Base-by-base conservation (phyloP, 2,113 vertebrate genomes). In the Chamaetylas fuelleborni region DNA sequence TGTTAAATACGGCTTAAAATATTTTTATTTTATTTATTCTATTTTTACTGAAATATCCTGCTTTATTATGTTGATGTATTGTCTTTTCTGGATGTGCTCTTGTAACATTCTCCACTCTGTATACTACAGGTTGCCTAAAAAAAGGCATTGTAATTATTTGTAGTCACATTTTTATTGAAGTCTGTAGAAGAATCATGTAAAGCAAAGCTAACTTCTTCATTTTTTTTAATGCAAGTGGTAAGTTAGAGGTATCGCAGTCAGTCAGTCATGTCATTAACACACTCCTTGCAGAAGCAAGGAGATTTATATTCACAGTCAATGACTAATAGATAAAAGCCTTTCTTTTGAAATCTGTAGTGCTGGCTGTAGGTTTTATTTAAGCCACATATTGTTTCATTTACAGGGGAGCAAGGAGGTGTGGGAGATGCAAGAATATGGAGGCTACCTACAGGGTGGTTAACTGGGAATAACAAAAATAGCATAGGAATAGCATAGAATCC, bases 1-100 rank as follows among this genome's bases (percentile, higher is more conserved):
- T 97, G 97, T 97, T 98, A 98, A 98, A 98, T 98, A 98, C 98
- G 98, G 97, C 97, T 98, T 98, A 97, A 97, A 98, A 98, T 98
- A 99, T 99, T 98, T 99, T 99, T 99, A 99, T 99, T 99, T 99
- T 99, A 99, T 99, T 99, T 99, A 99, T 99, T 99, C 98, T 99
- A 98, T 99, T 99, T 99, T 99, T 99, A 99, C 98, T 97, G 97
- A 98, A 98, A 98, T 98, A 98, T 98, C 98, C 97, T 96, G 97
- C 98, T 89, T 98, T 98, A 87, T 98, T 97, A 96, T 94, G 97
- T 98, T 97, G 90, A 92, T 96, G 96, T 98, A 92, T 95, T 97
- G 93, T 97, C 97, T 97, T 94, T 97, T 82, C 95, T 95, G 93
- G 96, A 93, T 70, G 90, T 96, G 80, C 88, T 95, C 96, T 97